Percentiles rank a stretch among this genome's conserved stretches.
phyloP scores from a whole-genome alignment of 1,140 invertebrate species.

The Gonatopus flavifemur region DNA sequence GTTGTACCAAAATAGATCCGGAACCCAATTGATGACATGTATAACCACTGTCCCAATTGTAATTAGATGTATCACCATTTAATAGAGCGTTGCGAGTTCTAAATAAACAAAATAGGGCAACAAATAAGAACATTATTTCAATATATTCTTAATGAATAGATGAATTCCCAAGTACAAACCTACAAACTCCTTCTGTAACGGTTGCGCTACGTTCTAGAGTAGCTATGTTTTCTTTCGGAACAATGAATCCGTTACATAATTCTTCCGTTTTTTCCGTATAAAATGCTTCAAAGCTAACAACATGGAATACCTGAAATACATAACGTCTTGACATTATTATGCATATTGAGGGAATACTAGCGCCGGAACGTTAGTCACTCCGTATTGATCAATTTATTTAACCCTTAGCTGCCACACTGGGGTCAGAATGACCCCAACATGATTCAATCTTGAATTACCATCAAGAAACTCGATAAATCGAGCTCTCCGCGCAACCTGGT shows the following conservation, averaged over 20 bases:
- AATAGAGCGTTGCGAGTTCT: conserved; percentile 92
- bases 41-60: conserved; percentile 98
- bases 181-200: conserved; percentile 89
- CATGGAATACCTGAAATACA: conserved; percentile 80
- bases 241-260: conserved; percentile 76
- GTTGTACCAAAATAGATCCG: conserved; percentile 90
- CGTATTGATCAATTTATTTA: too few species aligned
- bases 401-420: too few species aligned
- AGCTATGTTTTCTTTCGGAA: conserved; percentile 90
- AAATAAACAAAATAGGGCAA: conserved; percentile 3
- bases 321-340: background rate
- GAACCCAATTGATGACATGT: conserved; percentile 98
- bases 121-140: background rate
- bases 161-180: conserved; percentile 46
- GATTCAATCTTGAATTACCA: too few species aligned
- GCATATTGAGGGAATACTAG: too few species aligned
- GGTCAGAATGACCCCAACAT: too few species aligned
- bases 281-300: conserved; percentile 88
- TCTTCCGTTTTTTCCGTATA: conserved; percentile 77
- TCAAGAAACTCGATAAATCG: too few species aligned
- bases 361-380: too few species aligned
- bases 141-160: conserved; percentile 6
- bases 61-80: conserved; percentile 91
- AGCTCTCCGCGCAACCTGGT: too few species aligned
- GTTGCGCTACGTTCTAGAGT: conserved; percentile 84